Conservation (phyloP, 2,888 invertebrate species). For the Silvanus unidentatus region DNA sequence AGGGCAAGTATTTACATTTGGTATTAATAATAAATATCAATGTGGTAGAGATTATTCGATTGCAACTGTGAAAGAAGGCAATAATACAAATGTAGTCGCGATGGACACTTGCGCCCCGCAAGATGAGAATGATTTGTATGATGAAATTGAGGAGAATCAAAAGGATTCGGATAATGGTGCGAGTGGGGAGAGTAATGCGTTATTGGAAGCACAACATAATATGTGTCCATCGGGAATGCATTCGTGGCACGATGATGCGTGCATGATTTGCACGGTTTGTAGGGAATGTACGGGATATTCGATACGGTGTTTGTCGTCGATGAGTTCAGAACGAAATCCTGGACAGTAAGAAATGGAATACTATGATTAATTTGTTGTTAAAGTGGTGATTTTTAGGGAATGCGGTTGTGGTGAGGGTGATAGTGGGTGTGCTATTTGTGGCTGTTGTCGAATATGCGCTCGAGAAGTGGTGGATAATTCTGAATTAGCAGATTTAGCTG, state of each 20-base stretch:
- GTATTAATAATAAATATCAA: conserved; percentile 96
- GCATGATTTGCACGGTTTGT: conserved; percentile 87
- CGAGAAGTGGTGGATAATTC: conserved; percentile 57
- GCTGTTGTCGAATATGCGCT: conserved; percentile 85
- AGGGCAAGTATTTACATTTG: conserved; percentile 91
- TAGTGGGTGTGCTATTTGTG: conserved; percentile 88
- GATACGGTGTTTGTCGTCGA: conserved; percentile 67
- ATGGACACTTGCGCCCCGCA: conserved; percentile 54
- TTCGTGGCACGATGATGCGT: conserved; percentile 73
- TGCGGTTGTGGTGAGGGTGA: conserved; percentile 96
- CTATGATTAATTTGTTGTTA: conserved; percentile 1
- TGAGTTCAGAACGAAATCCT: conserved; percentile 73
- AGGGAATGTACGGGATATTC: conserved; percentile 92
- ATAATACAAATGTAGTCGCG: conserved; percentile 40
- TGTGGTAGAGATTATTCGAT: conserved; percentile 86
- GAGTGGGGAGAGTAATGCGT: conserved; percentile 39
- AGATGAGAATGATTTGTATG: conserved; percentile 49
- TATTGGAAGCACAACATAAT: conserved; percentile 26
- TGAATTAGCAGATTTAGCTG: conserved; percentile 50
- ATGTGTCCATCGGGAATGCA: conserved; percentile 66
- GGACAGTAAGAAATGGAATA: conserved; percentile 64
- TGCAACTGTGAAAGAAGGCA: conserved; percentile 52
- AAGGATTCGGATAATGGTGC: conserved; percentile 53
- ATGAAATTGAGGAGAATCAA: conserved; percentile 51
- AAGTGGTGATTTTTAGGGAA: conserved; percentile 56